phyloP scores from a whole-genome alignment of 2,797 vertebrate species.

The Trichosurus vulpecula region DNA sequence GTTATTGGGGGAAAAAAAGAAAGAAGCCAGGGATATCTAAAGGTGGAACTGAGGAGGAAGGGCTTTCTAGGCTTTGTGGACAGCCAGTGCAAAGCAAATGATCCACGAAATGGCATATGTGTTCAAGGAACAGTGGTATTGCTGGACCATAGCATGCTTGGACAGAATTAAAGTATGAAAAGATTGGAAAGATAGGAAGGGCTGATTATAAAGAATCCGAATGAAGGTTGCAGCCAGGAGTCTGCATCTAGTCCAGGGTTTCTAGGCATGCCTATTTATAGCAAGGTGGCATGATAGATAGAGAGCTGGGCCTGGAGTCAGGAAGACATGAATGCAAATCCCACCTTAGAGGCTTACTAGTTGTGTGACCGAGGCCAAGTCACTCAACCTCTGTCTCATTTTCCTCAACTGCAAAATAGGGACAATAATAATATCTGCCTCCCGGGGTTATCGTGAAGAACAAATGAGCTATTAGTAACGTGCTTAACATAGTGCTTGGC shows the following conservation, averaged over 20 bases:
- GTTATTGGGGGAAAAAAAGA: not conserved
- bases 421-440: not conserved
- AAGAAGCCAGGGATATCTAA: not conserved
- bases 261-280: not conserved
- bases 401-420: not conserved
- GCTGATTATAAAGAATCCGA: not conserved
- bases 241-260: not conserved
- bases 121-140: not conserved
- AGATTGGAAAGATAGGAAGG: not conserved
- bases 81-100: not conserved
- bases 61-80: not conserved
- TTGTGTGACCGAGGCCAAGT: not conserved
- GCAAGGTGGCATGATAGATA: not conserved
- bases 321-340: not conserved
- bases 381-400: not conserved
- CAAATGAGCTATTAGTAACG: not conserved
- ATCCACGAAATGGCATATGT: not conserved
- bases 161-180: not conserved
- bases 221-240: not conserved
- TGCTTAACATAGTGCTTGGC: not conserved
- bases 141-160: not conserved
- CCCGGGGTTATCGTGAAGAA: not conserved
- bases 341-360: not conserved
- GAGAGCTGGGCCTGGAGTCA: not conserved
- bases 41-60: not conserved